Conservation (phyloP, 2,888 invertebrate species). For the Acholoe squamosa region DNA sequence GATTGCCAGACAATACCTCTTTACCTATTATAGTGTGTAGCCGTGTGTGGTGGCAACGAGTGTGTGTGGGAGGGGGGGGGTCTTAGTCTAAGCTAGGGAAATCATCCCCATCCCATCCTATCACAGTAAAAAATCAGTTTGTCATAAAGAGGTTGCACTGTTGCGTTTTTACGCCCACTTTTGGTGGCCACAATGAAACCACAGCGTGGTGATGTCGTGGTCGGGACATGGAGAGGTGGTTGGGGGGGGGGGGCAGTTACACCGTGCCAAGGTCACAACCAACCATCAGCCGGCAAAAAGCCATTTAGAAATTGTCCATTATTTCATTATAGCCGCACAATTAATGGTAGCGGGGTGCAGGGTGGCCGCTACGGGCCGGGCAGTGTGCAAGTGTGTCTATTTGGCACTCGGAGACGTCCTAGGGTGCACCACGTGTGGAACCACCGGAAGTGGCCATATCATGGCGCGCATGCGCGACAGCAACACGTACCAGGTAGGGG, state of each 20-base stretch:
- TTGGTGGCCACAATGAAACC: slow-evolving; percentile 26
- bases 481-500: slow-evolving; percentile 12
- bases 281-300: slow-evolving; percentile 26
- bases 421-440: slow-evolving; percentile 8
- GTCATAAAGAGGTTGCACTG: neutral
- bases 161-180: slow-evolving; percentile 40
- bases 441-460: slow-evolving; percentile 47
- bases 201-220: neutral
- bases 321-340: slow-evolving; percentile 54
- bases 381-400: neutral
- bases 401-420: neutral
- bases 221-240: neutral
- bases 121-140: neutral
- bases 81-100: neutral
- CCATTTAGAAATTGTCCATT: slow-evolving; percentile 57
- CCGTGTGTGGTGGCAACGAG: too few species aligned
- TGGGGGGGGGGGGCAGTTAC: neutral
- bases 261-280: neutral
- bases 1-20: neutral
- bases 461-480: slow-evolving; percentile 47
- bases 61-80: neutral
- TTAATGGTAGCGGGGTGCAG: slow-evolving; percentile 23
- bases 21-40: neutral
- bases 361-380: slow-evolving; percentile 2
- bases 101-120: neutral